Conservation (phyloP, 2,888 invertebrate genomes). For the Oscheius myriophilus region DNA sequence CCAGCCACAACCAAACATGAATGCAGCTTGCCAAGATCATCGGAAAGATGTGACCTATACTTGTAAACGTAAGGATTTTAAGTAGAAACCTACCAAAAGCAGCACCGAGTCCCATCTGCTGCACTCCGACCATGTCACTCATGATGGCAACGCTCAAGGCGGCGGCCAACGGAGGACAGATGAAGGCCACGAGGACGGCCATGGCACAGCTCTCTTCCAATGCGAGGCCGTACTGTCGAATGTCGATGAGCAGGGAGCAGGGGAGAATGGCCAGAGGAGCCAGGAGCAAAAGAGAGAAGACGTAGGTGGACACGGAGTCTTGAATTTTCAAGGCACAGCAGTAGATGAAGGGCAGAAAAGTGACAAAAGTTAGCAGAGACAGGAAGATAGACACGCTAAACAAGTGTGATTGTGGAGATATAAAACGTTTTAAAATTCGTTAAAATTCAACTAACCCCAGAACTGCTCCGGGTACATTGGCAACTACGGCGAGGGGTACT, state of each 20-base stretch:
- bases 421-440: too few species aligned
- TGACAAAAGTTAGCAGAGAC: constrained; percentile 3
- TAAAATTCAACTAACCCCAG: too few species aligned
- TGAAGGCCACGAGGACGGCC: background rate
- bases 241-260: constrained; percentile 3
- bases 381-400: background rate
- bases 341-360: constrained; percentile 20
- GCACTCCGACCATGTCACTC: background rate
- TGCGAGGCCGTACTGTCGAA: constrained; percentile 10
- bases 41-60: background rate
- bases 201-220: constrained; percentile 14
- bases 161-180: constrained; percentile 15
- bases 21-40: constrained; percentile 4
- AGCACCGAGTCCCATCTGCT: background rate
- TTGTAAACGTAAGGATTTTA: background rate
- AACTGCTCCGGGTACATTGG: background rate
- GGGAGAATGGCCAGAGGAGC: constrained; percentile 3
- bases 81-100: background rate
- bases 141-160: constrained; percentile 6
- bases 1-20: constrained; percentile 1
- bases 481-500: constrained; percentile 10
- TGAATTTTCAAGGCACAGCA: background rate
- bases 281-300: background rate
- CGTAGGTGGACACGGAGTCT: background rate
- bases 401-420: background rate